Evolutionary conservation across 2,797 vertebrate species (phyloP), one percentile per base, ranked within the genome.

Genomic region (Chelon auratus): DNA sequence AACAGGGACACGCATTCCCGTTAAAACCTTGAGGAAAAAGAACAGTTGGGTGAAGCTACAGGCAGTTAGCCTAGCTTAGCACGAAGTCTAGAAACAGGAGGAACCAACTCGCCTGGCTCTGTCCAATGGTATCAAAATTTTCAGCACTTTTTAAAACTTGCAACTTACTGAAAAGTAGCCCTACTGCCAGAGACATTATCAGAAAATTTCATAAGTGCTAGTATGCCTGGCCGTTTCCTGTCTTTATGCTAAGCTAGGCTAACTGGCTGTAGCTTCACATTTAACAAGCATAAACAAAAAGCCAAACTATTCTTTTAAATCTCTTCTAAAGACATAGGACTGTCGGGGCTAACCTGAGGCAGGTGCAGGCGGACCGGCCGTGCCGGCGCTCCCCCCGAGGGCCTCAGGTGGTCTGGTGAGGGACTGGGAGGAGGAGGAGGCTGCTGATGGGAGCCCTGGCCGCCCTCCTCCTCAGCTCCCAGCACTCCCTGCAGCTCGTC

Each of bases 401-500:
- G 68, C 5, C 88, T 92, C 72, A 86, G 78, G 79, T 80, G 81
- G 62, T 95, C 95, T 0, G 91, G 81, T 40, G 91, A 88, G 0
- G 71, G 87, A 68, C 81, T 53, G 14, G 92, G 88, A 67, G 84
- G 76, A 88, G 79, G 84, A 11, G 82, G 73, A 1, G 53, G 66
- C 30, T 33, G 30, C 59, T 86, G 74, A 57, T 81, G 54, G 83
- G 83, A 30, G 9, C 79, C 65, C 1, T 56, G 85, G 14, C 24
- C 24, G 20, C 73, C 68, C 65, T 94, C 91, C 62, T 94, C 93
- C 24, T 64, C 86, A 0, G 78, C 75, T 91, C 94, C 72, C 48
- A 83, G 81, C 73, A 87, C 74, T 91, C 94, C 72, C 48, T 83
- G 81, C 72, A 87, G 87, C 64, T 95, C 94, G 13, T 95, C 95